Percentiles rank a stretch among this genome's conserved stretches.
Evolutionary conservation across 2,888 invertebrate genomes (phyloP).

Genomic region (Caenorhabditis sinica): DNA sequence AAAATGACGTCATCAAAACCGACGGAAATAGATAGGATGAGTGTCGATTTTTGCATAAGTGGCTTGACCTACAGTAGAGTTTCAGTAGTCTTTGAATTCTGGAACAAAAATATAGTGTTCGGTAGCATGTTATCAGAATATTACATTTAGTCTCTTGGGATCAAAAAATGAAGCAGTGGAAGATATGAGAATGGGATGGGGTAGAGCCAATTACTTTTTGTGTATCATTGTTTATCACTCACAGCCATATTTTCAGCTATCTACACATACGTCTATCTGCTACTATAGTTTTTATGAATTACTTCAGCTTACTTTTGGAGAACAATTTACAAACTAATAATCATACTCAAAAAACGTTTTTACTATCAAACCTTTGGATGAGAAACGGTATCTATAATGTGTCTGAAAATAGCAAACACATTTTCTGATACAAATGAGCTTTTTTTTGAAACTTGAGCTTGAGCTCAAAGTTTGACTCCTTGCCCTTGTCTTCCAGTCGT

Average conservation of each 20-base stretch:
- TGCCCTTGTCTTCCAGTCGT: too few relatives aligned
- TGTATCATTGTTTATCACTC: slow-evolving; percentile 10
- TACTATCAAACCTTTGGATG: too few relatives aligned
- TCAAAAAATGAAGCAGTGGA: not conserved
- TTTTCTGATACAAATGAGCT: too few relatives aligned
- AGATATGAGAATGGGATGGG: too few relatives aligned
- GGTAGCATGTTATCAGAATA: not conserved
- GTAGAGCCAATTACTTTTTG: not conserved
- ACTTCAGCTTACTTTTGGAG: not conserved
- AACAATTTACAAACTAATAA: not conserved
- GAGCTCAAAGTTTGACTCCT: too few relatives aligned
- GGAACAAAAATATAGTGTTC: not conserved
- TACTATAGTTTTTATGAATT: not conserved
- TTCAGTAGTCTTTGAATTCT: not conserved
- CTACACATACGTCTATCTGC: not conserved
- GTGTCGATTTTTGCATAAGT: slow-evolving; percentile 28
- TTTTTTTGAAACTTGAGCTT: too few relatives aligned
- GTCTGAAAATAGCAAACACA: too few relatives aligned
- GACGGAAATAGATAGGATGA: slow-evolving; percentile 11
- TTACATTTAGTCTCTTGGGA: slow-evolving; percentile 1
- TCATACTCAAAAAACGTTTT: too few relatives aligned
- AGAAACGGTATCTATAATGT: too few relatives aligned
- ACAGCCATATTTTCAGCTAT: not conserved
- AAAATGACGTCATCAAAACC: slow-evolving; percentile 34
- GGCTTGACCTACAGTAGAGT: not conserved